Evolutionary conservation across 92 coral and sea anemone genomes (phyloP).

Genomic region (Paramuricea clavata): DNA sequence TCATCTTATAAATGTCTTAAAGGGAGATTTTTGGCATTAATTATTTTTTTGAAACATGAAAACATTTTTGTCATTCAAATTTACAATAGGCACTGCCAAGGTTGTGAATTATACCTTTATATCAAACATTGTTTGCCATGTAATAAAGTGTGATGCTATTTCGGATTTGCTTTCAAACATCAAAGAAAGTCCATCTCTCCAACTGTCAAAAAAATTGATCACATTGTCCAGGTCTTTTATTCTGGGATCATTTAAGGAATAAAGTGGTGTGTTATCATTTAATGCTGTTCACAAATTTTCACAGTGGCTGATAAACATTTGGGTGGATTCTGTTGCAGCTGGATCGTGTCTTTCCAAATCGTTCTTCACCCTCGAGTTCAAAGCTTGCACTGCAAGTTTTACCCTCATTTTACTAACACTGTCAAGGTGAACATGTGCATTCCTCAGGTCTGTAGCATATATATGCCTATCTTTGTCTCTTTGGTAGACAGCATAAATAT

Average conservation of each 20-base stretch:
- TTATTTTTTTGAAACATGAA: too few species aligned
- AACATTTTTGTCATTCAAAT: too few species aligned
- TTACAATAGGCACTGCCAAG: too few species aligned
- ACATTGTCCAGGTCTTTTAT: constrained; percentile 1
- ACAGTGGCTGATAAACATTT: constrained; percentile 2
- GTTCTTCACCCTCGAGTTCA: not conserved
- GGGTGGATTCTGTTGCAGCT: constrained; percentile 24
- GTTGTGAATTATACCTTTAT: not conserved
- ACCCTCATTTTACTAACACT: not conserved
- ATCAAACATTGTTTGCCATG: constrained; percentile 9
- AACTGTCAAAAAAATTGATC: not conserved
- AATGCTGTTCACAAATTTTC: constrained; percentile 11
- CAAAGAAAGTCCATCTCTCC: constrained; percentile 10
- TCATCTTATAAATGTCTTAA: too few species aligned
- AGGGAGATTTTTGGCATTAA: too few species aligned
- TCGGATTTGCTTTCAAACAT: not conserved
- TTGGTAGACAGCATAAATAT: constrained; percentile 54
- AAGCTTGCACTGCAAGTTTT: not conserved
- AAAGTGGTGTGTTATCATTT: constrained; percentile 14
- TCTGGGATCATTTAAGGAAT: not conserved
- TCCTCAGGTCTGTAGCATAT: constrained; percentile 63
- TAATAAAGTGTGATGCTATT: not conserved
- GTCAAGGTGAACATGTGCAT: constrained; percentile 52
- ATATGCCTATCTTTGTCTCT: constrained; percentile 57
- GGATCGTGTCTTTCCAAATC: constrained; percentile 24